Evolutionary conservation across 2,888 invertebrate genomes (phyloP).

Genomic region (Opisthograptis luteolata): DNA sequence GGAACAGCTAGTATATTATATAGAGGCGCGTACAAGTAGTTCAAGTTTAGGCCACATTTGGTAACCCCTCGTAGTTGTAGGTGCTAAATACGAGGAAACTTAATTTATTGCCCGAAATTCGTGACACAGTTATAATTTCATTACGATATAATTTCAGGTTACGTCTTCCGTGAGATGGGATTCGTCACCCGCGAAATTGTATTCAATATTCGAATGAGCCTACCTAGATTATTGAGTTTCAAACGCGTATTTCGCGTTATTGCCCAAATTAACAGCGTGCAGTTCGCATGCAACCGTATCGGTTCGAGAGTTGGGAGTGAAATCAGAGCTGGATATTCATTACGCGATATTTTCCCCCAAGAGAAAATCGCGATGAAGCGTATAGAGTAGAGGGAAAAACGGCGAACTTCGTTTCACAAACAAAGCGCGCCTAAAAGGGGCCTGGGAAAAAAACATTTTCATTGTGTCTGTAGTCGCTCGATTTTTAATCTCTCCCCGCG

Average conservation of each 20-base stretch:
- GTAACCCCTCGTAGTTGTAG: slow-evolving; percentile 47
- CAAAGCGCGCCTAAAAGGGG: slow-evolving; percentile 77
- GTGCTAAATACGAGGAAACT: slow-evolving; percentile 45
- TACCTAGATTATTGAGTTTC: too few relatives aligned
- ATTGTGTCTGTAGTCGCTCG: slow-evolving; percentile 81
- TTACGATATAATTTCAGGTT: slow-evolving; percentile 30
- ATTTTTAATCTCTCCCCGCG: slow-evolving; percentile 79
- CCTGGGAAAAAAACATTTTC: slow-evolving; percentile 80
- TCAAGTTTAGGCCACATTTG: slow-evolving; percentile 58
- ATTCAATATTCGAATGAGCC: slow-evolving; percentile 35
- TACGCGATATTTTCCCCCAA: slow-evolving; percentile 68
- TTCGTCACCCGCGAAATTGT: slow-evolving; percentile 36
- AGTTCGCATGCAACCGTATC: slow-evolving; percentile 38
- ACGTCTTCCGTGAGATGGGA: slow-evolving; percentile 32
- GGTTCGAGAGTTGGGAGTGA: slow-evolving; percentile 41
- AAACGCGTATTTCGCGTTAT: slow-evolving; percentile 39
- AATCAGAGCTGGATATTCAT: slow-evolving; percentile 68
- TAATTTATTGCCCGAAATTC: slow-evolving; percentile 43
- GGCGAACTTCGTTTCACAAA: slow-evolving; percentile 80
- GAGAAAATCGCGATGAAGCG: slow-evolving; percentile 73
- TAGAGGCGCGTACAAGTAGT: too few relatives aligned
- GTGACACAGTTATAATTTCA: slow-evolving; percentile 25
- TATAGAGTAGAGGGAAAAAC: slow-evolving; percentile 68
- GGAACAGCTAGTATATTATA: too few relatives aligned
- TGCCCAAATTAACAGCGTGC: slow-evolving; percentile 55